phyloP scores from a whole-genome alignment of 1,140 invertebrate species.

The Papilio polytes region DNA sequence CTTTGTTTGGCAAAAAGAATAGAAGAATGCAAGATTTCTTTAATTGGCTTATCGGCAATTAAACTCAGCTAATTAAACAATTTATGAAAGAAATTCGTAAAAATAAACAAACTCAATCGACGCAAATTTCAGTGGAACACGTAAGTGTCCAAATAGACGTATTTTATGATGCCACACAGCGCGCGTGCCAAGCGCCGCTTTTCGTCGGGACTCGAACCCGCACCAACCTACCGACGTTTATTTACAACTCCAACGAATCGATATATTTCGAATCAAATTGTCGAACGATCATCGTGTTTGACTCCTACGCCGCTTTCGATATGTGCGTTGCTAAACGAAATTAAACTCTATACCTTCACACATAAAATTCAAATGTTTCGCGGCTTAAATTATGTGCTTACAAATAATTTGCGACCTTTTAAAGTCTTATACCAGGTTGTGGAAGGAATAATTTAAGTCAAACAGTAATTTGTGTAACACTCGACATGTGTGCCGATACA shows the following conservation, averaged over 20 bases:
- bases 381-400: slow-evolving; percentile 35
- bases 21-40: neutral
- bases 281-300: slow-evolving; percentile 72
- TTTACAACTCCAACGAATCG: slow-evolving; percentile 69
- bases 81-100: neutral
- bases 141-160: slow-evolving; percentile 40
- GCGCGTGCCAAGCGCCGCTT: slow-evolving; percentile 41
- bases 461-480: slow-evolving; percentile 15
- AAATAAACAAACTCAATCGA: slow-evolving; percentile 26
- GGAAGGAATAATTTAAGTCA: slow-evolving; percentile 30
- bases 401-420: slow-evolving; percentile 73
- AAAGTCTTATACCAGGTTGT: slow-evolving; percentile 63
- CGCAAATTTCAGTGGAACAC: slow-evolving; percentile 29
- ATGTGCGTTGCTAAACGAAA: slow-evolving; percentile 32
- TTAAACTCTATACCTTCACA: slow-evolving; percentile 43
- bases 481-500: neutral
- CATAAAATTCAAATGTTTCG: slow-evolving; percentile 41
- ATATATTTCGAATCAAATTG: slow-evolving; percentile 79
- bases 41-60: neutral
- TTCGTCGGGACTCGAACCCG: slow-evolving; percentile 64
- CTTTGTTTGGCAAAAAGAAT: neutral
- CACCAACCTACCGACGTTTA: slow-evolving; percentile 69
- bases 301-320: slow-evolving; percentile 65
- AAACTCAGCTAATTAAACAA: slow-evolving; percentile 17
- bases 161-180: slow-evolving; percentile 40